These are phyloP conservation scores for Neosalanx taihuensis DNA, from an alignment of 2,797 vertebrate genomes.

Conservation along the genomic window DNA sequence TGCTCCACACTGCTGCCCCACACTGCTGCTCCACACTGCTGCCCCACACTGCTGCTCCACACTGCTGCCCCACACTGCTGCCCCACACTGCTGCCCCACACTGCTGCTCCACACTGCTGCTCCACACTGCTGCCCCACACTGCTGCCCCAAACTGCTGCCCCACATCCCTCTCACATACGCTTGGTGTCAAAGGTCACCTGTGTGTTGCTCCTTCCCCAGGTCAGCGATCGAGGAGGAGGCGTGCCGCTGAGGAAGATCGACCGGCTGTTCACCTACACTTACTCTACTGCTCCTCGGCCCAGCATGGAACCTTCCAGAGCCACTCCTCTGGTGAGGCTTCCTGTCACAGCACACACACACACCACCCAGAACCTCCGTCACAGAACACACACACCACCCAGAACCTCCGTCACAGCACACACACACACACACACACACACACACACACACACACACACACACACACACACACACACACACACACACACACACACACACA, in stretches of 20 bases:
- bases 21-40: too few relatives aligned
- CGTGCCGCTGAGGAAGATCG: constrained; percentile 94
- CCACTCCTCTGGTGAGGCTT: constrained; percentile 84
- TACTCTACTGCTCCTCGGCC: constrained; percentile 96
- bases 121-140: too few relatives aligned
- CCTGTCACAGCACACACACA: neutral
- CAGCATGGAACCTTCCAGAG: constrained; percentile 80
- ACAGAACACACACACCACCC: neutral
- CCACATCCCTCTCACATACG: neutral
- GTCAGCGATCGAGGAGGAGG: constrained; percentile 95
- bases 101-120: neutral
- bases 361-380: too few relatives aligned
- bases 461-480: neutral
- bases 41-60: too few relatives aligned
- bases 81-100: neutral
- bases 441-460: neutral
- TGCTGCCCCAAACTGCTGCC: too few relatives aligned
- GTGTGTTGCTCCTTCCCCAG: constrained; percentile 56
- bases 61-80: neutral
- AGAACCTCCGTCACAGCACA: neutral
- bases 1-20: neutral
- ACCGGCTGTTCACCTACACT: constrained; percentile 95
- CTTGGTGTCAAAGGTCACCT: neutral
- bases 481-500: neutral
- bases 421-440: neutral